These are phyloP conservation scores for Quiscalus mexicanus DNA, from an alignment of 2,113 vertebrate genomes.

Conservation along the genomic window DNA sequence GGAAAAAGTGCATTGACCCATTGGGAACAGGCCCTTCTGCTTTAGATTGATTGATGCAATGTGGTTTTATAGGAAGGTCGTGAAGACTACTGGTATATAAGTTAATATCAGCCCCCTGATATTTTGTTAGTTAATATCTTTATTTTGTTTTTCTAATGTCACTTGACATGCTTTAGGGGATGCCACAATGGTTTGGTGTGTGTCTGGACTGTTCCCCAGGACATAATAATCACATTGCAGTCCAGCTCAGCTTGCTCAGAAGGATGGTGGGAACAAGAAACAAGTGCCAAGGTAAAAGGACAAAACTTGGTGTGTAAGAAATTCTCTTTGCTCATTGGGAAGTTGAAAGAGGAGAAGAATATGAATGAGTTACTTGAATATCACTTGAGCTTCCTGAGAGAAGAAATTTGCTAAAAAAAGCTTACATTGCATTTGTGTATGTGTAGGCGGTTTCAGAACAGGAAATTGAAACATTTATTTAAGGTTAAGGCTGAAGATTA, in stretches of 20 bases:
- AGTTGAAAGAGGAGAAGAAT: background rate
- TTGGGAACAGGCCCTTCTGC: background rate
- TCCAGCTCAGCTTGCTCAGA: conserved; percentile 75
- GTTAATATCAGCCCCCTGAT: background rate
- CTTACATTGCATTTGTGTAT: background rate
- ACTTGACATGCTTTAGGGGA: conserved; percentile 78
- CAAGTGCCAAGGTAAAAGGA: conserved; percentile 68
- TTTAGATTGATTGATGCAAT: background rate
- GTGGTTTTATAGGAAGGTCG: background rate
- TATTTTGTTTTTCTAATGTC: conserved; percentile 10
- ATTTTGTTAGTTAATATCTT: background rate
- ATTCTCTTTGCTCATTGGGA: background rate
- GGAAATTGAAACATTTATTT: background rate
- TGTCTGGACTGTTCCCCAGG: conserved; percentile 92
- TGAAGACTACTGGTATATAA: background rate
- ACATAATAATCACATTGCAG: conserved; percentile 73
- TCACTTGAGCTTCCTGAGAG: background rate
- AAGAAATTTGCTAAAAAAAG: background rate
- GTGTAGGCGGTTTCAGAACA: background rate
- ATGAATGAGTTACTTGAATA: background rate
- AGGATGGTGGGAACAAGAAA: conserved; percentile 88
- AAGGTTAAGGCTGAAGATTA: background rate
- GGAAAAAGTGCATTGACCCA: background rate
- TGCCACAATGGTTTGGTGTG: conserved; percentile 95
- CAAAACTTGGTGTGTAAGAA: background rate